Base-by-base conservation (phyloP, 2,113 vertebrate genomes). In the Helogale parvula region DNA sequence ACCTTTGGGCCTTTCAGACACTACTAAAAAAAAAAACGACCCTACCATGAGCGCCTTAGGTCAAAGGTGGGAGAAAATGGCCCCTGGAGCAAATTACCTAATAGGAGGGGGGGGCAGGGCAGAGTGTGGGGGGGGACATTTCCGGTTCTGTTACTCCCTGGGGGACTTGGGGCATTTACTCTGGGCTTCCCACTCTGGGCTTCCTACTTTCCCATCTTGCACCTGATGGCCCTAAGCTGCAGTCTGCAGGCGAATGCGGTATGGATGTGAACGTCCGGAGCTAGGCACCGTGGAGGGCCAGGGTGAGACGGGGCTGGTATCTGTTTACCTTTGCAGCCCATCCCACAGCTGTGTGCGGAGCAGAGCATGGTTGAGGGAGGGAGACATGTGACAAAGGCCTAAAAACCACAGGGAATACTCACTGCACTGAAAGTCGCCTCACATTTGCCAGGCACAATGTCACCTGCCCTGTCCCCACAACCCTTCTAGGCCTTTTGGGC, bases 1-100 rank as follows among this genome's bases (percentile, higher is more conserved):
- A 72, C 25, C 60, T 90, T 93, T 29, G n/a, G 74, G 38, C 50
- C 3, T 81, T 94, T 68, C 71, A 65, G 41, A 74, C 7, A 52
- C 65, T 21, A 31, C 12, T 60, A 54, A 97, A 94, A 41, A 54
- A 97, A 94, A 41, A 77, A 69, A 66, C 38, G 71, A 17, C 50
- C 27, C 52, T 68, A 35, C 60, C 80, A 50, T 66, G 57, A 50
- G 15, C 4, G 31, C 63, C 21, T 86, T 5, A 41, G 52, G 60
- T 57, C 38, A 57, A 47, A 47, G 11, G 57, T 25, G 23, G 65
- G n/a, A 74, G 29, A 19, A 41, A 47, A 68, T 90, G 82, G 29
- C 41, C 68, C 29, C 47, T 57, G 45, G 3, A 93, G 16, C 25
- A 35, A 72, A 72, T 63, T 76, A 85, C 41, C 47, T 41, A 11